phyloP scores from a whole-genome alignment of 2,888 invertebrate genomes.

The Eupithecia insigniata region DNA sequence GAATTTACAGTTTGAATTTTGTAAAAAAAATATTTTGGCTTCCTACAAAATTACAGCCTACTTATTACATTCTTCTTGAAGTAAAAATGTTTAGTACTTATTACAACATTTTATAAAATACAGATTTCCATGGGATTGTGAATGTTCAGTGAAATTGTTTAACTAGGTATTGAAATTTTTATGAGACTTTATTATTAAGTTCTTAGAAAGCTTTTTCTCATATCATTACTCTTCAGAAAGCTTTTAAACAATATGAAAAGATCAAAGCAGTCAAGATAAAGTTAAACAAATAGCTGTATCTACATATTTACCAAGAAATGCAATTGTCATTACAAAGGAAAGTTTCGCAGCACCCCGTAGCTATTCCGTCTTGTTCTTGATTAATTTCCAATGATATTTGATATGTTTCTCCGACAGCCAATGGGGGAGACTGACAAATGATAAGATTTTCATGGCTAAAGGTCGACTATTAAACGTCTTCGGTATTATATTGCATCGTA shows the following conservation, averaged over 20 bases:
- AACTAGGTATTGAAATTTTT: background rate
- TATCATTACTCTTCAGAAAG: background rate
- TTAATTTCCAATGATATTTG: conserved; percentile 81
- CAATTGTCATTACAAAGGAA: conserved; percentile 47
- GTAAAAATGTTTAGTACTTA: background rate
- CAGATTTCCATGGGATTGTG: background rate
- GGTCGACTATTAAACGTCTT: conserved; percentile 67
- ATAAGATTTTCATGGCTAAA: conserved; percentile 72
- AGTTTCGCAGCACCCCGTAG: conserved; percentile 51
- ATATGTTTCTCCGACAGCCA: conserved; percentile 74
- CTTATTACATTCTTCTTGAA: background rate
- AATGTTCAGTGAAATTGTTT: background rate
- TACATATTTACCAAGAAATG: conserved; percentile 44
- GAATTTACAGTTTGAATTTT: conserved; percentile 22
- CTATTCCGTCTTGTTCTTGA: conserved; percentile 59
- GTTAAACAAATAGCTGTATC: conserved; percentile 42
- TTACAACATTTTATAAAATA: background rate
- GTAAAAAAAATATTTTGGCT: background rate
- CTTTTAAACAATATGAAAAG: conserved; percentile 14
- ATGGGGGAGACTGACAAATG: conserved; percentile 75
- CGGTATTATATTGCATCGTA: conserved; percentile 61
- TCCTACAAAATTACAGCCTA: background rate
- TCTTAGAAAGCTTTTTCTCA: background rate
- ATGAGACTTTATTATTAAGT: background rate
- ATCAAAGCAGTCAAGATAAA: conserved; percentile 40